These are phyloP conservation scores for Maconellicoccus hirsutus DNA, from an alignment of 1,140 invertebrate species.

Conservation along the genomic window DNA sequence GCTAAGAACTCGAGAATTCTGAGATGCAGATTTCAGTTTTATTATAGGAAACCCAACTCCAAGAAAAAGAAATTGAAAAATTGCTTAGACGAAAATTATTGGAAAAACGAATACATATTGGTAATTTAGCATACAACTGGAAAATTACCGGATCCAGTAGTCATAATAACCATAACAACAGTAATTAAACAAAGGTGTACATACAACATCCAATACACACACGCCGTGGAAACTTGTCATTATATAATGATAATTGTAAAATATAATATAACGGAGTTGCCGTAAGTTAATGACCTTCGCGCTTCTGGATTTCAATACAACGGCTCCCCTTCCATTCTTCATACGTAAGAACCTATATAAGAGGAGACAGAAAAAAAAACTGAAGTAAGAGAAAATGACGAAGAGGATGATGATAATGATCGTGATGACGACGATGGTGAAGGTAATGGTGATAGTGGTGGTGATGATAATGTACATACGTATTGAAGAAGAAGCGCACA, in stretches of 20 bases:
- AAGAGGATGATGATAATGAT: background rate
- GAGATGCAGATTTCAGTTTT: too few species aligned
- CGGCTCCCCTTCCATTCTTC: background rate
- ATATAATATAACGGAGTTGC: slow-evolving; percentile 5
- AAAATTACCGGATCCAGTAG: background rate
- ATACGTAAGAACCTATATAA: background rate
- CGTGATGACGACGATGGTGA: background rate
- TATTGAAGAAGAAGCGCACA: background rate
- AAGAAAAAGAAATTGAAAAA: background rate
- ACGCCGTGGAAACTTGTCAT: background rate
- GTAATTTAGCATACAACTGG: background rate
- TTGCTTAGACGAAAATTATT: too few species aligned
- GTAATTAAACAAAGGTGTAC: slow-evolving; percentile 4
- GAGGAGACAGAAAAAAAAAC: background rate
- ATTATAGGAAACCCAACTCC: too few species aligned
- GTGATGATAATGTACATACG: background rate
- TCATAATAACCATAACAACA: slow-evolving; percentile 4
- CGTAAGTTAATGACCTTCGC: slow-evolving; percentile 2
- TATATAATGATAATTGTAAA: slow-evolving; percentile 6
- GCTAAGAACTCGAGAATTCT: too few species aligned
- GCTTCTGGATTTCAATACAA: slow-evolving; percentile 4
- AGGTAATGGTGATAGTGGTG: background rate
- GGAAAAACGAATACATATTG: background rate
- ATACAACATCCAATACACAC: background rate
- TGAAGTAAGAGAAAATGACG: background rate